Evolutionary conservation across 2,888 invertebrate species (phyloP).

Genomic region (Marasmarcha lunaedactyla): DNA sequence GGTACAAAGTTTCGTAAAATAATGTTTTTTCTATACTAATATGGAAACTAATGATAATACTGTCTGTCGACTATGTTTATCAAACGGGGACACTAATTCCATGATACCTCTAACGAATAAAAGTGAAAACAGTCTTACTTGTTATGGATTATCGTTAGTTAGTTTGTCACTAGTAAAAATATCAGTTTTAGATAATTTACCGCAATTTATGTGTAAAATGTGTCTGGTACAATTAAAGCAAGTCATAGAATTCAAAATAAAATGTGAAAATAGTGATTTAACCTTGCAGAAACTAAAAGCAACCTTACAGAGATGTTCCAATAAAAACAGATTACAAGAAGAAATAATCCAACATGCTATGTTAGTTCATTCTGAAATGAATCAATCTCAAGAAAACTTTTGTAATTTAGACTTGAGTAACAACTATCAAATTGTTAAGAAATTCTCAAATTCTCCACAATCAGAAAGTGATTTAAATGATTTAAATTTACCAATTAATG

Average conservation of each 20-base stretch:
- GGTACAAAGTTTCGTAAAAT: too few relatives aligned
- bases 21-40: too few relatives aligned
- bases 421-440: too few relatives aligned
- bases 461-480: too few relatives aligned
- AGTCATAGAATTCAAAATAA: slow-evolving; percentile 41
- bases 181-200: slow-evolving; percentile 31
- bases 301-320: slow-evolving; percentile 10
- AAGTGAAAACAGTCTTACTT: slow-evolving; percentile 29
- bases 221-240: slow-evolving; percentile 40
- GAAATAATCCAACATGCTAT: slow-evolving; percentile 30
- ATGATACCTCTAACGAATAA: slow-evolving; percentile 38
- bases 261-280: slow-evolving; percentile 37
- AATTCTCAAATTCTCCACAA: too few relatives aligned
- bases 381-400: background rate
- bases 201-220: slow-evolving; percentile 36
- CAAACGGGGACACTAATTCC: slow-evolving; percentile 22
- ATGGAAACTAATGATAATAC: too few relatives aligned
- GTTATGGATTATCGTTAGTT: slow-evolving; percentile 34
- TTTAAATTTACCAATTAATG: too few relatives aligned
- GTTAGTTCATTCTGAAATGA: slow-evolving; percentile 22
- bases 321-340: slow-evolving; percentile 20
- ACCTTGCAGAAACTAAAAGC: slow-evolving; percentile 21
- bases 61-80: slow-evolving; percentile 45
- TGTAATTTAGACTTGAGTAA: too few relatives aligned
- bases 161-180: slow-evolving; percentile 33